These are phyloP conservation scores for Junonia oenone DNA, from an alignment of 2,888 invertebrate species.

Conservation along the genomic window DNA sequence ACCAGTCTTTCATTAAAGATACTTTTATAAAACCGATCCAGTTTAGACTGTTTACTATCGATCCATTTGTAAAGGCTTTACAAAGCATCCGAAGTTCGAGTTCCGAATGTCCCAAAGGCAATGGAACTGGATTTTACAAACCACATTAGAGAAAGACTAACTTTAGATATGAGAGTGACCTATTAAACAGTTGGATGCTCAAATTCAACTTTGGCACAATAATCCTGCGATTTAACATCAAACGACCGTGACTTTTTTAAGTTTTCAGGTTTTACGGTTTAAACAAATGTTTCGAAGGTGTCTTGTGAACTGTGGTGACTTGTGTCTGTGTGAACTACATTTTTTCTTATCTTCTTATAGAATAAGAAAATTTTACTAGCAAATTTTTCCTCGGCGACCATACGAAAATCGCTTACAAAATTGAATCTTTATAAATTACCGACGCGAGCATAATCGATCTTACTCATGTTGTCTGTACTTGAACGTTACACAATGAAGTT, in stretches of 20 bases:
- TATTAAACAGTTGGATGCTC: background rate
- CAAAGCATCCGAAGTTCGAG: background rate
- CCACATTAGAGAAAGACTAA: background rate
- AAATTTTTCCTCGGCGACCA: no score
- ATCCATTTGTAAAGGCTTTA: background rate
- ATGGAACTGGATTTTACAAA: background rate
- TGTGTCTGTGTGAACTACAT: no score
- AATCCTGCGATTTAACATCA: background rate
- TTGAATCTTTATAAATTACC: background rate
- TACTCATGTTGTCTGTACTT: conserved; percentile 1
- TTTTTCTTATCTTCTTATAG: no score
- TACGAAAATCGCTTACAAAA: background rate
- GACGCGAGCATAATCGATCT: background rate
- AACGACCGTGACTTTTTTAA: no score
- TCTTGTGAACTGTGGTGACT: no score
- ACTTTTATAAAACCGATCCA: background rate
- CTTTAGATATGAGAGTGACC: background rate
- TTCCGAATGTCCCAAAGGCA: background rate
- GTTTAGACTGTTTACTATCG: background rate
- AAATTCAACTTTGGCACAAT: background rate
- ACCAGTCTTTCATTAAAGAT: background rate
- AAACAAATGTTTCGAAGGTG: no score
- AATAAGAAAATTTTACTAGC: no score
- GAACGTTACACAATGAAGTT: conserved; percentile 3
- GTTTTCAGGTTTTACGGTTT: no score